These are phyloP conservation scores for Ammospiza caudacuta DNA, from an alignment of 2,113 vertebrate species.

Conservation along the genomic window DNA sequence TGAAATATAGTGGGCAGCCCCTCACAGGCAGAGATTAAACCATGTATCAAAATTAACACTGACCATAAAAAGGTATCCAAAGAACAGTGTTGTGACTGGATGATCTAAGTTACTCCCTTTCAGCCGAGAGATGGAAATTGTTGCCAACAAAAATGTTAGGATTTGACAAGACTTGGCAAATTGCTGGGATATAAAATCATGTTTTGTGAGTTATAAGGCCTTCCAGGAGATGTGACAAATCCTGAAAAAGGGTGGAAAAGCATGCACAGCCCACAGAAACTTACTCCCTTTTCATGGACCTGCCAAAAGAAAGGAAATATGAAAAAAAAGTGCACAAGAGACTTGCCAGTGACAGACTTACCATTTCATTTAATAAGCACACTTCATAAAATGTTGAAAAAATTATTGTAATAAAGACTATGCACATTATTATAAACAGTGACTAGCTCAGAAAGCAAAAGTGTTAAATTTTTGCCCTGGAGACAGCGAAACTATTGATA, in stretches of 20 bases:
- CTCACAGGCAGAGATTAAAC: conserved; percentile 9
- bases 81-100: conserved; percentile 15
- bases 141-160: conserved; percentile 72
- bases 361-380: conserved; percentile 67
- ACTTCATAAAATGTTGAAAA: conserved; percentile 65
- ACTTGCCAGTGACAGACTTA: conserved; percentile 57
- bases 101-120: conserved; percentile 61
- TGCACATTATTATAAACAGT: conserved; percentile 48
- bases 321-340: conserved; percentile 55
- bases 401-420: conserved; percentile 47
- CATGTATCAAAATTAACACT: conserved; percentile 41
- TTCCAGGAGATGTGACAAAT: conserved; percentile 71
- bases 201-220: conserved; percentile 66
- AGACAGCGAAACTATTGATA: conserved; percentile 39
- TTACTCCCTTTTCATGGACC: conserved; percentile 34
- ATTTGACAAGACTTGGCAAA: conserved; percentile 73
- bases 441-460: conserved; percentile 33
- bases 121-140: conserved; percentile 14
- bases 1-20: background rate
- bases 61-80: background rate
- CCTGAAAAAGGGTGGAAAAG: conserved; percentile 63
- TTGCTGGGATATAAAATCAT: conserved; percentile 64
- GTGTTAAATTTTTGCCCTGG: background rate
- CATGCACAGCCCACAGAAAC: conserved; percentile 56
- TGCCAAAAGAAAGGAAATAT: conserved; percentile 69